Percentiles rank a stretch among this genome's conserved stretches.
These are phyloP conservation scores for Allobates femoralis DNA, from an alignment of 2,797 vertebrate species.

Conservation along the genomic window DNA sequence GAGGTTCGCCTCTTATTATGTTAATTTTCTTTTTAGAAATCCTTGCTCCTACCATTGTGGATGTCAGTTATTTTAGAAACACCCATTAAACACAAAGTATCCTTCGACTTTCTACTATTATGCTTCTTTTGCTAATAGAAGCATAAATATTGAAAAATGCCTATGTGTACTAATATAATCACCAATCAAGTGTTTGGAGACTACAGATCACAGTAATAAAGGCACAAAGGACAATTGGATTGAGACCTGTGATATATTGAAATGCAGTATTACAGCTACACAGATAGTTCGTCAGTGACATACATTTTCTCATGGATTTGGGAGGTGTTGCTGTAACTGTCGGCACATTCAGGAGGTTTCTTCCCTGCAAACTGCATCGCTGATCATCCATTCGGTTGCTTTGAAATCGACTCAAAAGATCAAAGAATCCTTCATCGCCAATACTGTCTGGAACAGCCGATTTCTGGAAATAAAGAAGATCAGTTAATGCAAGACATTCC, in stretches of 20 bases:
- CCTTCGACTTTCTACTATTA: too few relatives aligned
- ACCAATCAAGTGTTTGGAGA: too few relatives aligned
- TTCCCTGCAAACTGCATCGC: conserved; percentile 85
- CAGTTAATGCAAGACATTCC: not conserved
- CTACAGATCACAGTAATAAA: too few relatives aligned
- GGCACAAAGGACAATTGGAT: too few relatives aligned
- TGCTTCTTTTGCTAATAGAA: too few relatives aligned
- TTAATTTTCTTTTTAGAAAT: too few relatives aligned
- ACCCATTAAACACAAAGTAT: too few relatives aligned
- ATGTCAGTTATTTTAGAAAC: too few relatives aligned
- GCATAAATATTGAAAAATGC: too few relatives aligned
- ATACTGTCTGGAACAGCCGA: conserved; percentile 78
- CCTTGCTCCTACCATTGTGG: too few relatives aligned
- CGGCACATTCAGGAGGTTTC: conserved; percentile 72
- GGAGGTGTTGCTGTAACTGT: conserved; percentile 73
- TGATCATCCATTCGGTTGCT: conserved; percentile 98
- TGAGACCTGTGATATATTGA: not conserved
- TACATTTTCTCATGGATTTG: conserved; percentile 84
- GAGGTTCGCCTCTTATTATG: too few relatives aligned
- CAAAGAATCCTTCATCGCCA: conserved; percentile 95
- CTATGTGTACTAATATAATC: too few relatives aligned
- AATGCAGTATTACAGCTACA: not conserved
- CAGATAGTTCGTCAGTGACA: conserved; percentile 54
- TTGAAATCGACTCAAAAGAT: conserved; percentile 94
- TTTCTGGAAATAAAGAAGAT: conserved; percentile 75